phyloP scores from a whole-genome alignment of 2,888 invertebrate genomes.

The Hydriomena furcata region DNA sequence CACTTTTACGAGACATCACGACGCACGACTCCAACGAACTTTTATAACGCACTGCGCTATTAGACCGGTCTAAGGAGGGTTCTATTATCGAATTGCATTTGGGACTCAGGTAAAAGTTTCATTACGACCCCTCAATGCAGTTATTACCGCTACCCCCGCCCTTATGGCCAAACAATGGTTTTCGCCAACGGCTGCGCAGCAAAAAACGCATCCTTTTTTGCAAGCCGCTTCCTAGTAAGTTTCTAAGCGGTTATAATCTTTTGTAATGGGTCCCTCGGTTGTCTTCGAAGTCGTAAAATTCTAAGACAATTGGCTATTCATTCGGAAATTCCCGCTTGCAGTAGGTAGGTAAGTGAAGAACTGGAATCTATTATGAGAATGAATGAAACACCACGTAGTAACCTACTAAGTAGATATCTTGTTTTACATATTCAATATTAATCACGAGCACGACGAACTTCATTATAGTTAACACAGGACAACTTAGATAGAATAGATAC shows the following conservation, averaged over 20 bases:
- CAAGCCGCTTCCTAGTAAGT: constrained; percentile 66
- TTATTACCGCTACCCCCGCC: constrained; percentile 66
- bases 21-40: constrained; percentile 32
- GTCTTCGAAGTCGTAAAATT: constrained; percentile 43
- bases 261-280: constrained; percentile 40
- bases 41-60: constrained; percentile 28
- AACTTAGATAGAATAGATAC: no score
- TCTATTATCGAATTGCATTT: constrained; percentile 38
- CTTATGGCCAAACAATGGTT: constrained; percentile 63
- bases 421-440: no score
- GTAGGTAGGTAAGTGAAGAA: no score
- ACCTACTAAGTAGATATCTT: no score
- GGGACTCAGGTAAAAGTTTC: constrained; percentile 72
- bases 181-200: constrained; percentile 65
- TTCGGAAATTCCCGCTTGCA: constrained; percentile 25
- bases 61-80: constrained; percentile 25
- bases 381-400: no score
- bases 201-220: constrained; percentile 75
- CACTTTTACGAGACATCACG: constrained; percentile 45
- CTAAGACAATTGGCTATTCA: constrained; percentile 40
- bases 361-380: no score
- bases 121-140: constrained; percentile 70
- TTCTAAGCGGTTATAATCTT: constrained; percentile 52
- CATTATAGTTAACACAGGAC: no score
- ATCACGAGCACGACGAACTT: no score